Evolutionary conservation across 1,140 invertebrate species (phyloP), one percentile per base, ranked within the genome.

Genomic region (Papilio glaucus): DNA sequence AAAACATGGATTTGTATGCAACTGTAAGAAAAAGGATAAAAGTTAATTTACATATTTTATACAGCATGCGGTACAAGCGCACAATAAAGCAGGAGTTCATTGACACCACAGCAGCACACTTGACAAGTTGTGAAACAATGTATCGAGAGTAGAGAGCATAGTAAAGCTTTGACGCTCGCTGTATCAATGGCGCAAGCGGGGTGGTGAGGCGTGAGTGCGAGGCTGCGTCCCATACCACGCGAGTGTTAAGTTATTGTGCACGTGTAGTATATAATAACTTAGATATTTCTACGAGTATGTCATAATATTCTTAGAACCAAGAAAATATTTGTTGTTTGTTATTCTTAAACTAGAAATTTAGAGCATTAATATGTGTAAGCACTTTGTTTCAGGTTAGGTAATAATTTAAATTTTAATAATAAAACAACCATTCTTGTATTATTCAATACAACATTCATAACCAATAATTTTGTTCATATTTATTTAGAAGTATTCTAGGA

Each of bases 1-100:
- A 68, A 88, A 92, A 71, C 89, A 91, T 38, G 90, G 90, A 63
- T 92, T 92, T 77, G 80, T 75, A 61, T 90, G 87, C 26, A 90
- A 72, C 90, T 91, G 80, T 33, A 87, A 87, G 49, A 39, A 72
- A 71, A 45, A 49, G 61, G 13, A 49, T 4, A 63, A 60, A 62
- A 15, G 62, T 33, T n/a, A 29, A 24, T 24, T 62, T 65, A 26
- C 18, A 9, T 8, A 1, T 15, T 8, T 24, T 53, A 18, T 4
- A 53, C 10, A 53, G 12, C 21, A 12, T 53, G 21, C 4, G 5
- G 3, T 21, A 53, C 45, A 21, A 53, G 1, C 1, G 24, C 49
- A 8, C 21, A 57, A 57, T 57, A 57, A 57, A 18, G 24, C 24
- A 21, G 24, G 21, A 57, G 8, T 18, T 49, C n/a, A 45, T n/a